These are phyloP conservation scores for Nannobrachium achirus DNA, from an alignment of 2,113 vertebrate species.

Conservation along the genomic window DNA sequence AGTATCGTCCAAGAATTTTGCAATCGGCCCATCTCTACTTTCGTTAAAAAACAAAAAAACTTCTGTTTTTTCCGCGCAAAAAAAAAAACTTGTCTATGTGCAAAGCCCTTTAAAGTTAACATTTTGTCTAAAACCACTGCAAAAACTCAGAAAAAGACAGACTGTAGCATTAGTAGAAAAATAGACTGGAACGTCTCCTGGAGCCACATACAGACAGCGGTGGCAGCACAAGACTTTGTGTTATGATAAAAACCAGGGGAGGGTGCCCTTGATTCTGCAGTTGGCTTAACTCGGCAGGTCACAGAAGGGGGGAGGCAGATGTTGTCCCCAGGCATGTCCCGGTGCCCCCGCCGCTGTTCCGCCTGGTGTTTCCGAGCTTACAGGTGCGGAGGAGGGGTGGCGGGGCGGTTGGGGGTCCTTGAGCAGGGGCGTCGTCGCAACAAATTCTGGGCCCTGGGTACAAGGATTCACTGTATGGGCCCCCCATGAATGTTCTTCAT, in stretches of 20 bases:
- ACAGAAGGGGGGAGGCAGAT: conserved; percentile 78
- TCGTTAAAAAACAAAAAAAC: too few species aligned
- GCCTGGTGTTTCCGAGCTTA: conserved; percentile 73
- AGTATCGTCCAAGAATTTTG: too few species aligned
- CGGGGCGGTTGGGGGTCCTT: conserved; percentile 20
- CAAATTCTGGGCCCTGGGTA: too few species aligned
- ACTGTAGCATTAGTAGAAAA: conserved; percentile 50
- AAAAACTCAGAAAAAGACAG: conserved; percentile 22
- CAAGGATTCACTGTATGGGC: too few species aligned
- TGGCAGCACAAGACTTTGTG: conserved; percentile 52
- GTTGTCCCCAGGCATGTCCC: conserved; percentile 80
- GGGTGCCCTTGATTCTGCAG: conserved; percentile 73
- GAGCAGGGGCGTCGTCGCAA: too few species aligned
- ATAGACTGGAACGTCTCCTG: conserved; percentile 66
- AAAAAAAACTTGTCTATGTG: too few species aligned
- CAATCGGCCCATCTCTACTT: too few species aligned
- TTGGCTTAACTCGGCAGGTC: conserved; percentile 74
- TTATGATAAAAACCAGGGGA: conserved; percentile 68
- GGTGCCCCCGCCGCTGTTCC: conserved; percentile 42
- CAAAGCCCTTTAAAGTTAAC: too few species aligned
- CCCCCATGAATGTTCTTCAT: too few species aligned
- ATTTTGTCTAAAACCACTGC: background rate
- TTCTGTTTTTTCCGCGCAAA: too few species aligned
- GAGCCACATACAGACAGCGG: conserved; percentile 59
- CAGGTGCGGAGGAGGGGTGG: conserved; percentile 61